phyloP scores from a whole-genome alignment of 2,888 invertebrate species.

The Hypercompe scribonia region DNA sequence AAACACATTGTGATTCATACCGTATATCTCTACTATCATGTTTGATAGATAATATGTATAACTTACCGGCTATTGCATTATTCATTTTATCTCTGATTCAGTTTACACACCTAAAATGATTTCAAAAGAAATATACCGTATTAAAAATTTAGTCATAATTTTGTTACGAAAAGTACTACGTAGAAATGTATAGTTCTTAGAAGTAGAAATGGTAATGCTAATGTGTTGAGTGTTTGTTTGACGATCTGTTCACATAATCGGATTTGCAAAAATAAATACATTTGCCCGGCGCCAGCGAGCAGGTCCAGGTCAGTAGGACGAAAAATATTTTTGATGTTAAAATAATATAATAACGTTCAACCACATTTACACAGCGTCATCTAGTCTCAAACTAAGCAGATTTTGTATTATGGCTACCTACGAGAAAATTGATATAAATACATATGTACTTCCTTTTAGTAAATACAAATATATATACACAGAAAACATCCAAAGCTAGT shows the following conservation, averaged over 20 bases:
- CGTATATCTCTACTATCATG: not conserved
- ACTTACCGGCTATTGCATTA: constrained; percentile 54
- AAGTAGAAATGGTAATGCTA: not conserved
- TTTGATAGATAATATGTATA: not conserved
- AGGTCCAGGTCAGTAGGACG: too few relatives aligned
- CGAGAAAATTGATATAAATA: too few relatives aligned
- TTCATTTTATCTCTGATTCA: constrained; percentile 57
- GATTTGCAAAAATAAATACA: not conserved
- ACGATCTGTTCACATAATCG: not conserved
- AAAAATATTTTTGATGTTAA: too few relatives aligned
- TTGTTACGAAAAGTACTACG: not conserved
- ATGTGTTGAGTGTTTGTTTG: not conserved
- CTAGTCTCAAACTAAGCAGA: too few relatives aligned
- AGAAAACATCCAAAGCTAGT: too few relatives aligned
- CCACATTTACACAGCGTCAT: too few relatives aligned
- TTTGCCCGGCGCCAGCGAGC: too few relatives aligned
- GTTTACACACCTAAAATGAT: constrained; percentile 17
- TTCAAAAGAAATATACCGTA: not conserved
- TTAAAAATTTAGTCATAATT: not conserved
- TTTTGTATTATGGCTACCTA: too few relatives aligned
- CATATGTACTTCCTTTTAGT: too few relatives aligned
- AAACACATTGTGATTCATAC: not conserved
- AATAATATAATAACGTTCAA: too few relatives aligned
- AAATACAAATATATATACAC: too few relatives aligned
- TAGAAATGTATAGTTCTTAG: not conserved